A percentile compares a stretch with the other conserved stretches of the same genome.
Conservation (phyloP, 2,888 invertebrate genomes). For the Nipponacmea schrenckii region DNA sequence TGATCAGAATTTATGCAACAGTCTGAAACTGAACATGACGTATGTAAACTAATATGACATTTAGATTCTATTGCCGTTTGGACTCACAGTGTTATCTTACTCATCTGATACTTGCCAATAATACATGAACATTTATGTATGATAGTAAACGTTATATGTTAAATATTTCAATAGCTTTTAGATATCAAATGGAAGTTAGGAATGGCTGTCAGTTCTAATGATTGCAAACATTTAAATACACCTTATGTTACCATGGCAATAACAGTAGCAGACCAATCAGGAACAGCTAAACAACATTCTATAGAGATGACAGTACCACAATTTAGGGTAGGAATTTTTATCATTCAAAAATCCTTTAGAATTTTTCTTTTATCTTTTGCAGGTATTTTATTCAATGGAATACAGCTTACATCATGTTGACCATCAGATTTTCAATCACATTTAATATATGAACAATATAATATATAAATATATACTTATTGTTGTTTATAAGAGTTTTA, state of each 20-base stretch:
- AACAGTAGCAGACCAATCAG: conserved; percentile 45
- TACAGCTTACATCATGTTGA: no score
- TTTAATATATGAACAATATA: no score
- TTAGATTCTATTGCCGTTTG: no score
- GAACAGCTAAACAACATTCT: conserved; percentile 41
- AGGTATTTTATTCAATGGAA: no score
- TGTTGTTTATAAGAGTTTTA: no score
- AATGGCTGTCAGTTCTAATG: conserved; percentile 51
- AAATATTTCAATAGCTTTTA: conserved; percentile 70
- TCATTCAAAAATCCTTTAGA: no score
- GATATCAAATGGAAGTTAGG: conserved; percentile 59
- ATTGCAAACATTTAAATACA: conserved; percentile 50
- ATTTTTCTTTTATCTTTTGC: no score
- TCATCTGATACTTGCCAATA: not conserved
- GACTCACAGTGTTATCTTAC: no score
- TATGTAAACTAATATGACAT: not conserved
- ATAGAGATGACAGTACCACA: conserved; percentile 52
- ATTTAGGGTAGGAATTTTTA: conserved; percentile 46
- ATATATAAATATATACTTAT: no score
- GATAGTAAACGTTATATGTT: not conserved
- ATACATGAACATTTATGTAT: not conserved
- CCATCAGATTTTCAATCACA: no score
- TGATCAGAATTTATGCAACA: no score
- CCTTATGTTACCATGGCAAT: conserved; percentile 52
- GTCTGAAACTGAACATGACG: not conserved